phyloP scores from a whole-genome alignment of 2,797 vertebrate genomes.

The Pogonophryne albipinna region DNA sequence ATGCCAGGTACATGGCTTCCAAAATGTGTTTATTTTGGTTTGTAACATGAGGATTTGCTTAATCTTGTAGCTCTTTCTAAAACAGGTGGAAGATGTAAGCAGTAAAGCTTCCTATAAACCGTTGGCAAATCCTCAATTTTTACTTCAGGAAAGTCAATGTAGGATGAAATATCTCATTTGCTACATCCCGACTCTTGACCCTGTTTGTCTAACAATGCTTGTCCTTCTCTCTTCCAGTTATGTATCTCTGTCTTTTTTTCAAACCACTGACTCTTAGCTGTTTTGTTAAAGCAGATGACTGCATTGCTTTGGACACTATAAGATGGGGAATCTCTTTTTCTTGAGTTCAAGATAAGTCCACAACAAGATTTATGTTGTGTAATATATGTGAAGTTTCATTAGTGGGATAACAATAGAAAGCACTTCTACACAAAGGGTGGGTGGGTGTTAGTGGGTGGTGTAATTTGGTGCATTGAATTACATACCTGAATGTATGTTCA shows the following conservation, averaged over 20 bases:
- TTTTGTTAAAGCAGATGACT: slow-evolving; percentile 10
- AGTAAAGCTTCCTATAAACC: slow-evolving; percentile 36
- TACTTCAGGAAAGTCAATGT: slow-evolving; percentile 39
- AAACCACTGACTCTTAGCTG: slow-evolving; percentile 33
- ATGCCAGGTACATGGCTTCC: neutral
- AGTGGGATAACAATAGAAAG: slow-evolving; percentile 7
- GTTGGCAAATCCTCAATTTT: slow-evolving; percentile 39
- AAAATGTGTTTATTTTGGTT: slow-evolving; percentile 23
- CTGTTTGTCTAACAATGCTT: slow-evolving; percentile 21
- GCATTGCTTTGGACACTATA: slow-evolving; percentile 7
- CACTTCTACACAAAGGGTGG: slow-evolving; percentile 7
- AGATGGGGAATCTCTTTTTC: slow-evolving; percentile 44
- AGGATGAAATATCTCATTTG: slow-evolving; percentile 39
- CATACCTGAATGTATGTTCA: slow-evolving; percentile 44
- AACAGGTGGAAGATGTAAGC: slow-evolving; percentile 43
- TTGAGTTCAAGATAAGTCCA: slow-evolving; percentile 33
- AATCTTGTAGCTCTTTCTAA: slow-evolving; percentile 24
- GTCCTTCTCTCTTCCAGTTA: slow-evolving; percentile 7
- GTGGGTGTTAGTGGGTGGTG: slow-evolving; percentile 30
- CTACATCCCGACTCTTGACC: slow-evolving; percentile 16
- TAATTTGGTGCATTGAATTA: slow-evolving; percentile 38
- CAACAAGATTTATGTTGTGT: slow-evolving; percentile 25
- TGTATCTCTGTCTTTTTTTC: slow-evolving; percentile 2
- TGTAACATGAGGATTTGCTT: slow-evolving; percentile 33
- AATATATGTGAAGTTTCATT: slow-evolving; percentile 43